A percentile compares a stretch with the other conserved stretches of the same genome.
These are phyloP conservation scores for Miichthys miiuy DNA, from an alignment of 2,797 vertebrate genomes.

Conservation along the genomic window DNA sequence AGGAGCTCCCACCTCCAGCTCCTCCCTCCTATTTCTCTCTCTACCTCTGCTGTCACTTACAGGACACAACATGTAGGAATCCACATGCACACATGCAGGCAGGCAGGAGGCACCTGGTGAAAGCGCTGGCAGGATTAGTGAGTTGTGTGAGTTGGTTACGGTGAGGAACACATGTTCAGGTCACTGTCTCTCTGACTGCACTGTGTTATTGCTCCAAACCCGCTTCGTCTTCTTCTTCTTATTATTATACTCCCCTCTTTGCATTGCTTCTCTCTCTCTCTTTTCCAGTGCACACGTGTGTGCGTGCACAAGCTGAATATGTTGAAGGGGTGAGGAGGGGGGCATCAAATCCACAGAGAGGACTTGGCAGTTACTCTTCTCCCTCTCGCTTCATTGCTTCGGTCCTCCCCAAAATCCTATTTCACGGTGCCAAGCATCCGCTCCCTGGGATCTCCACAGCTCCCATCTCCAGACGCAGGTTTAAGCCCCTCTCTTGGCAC, in stretches of 20 bases:
- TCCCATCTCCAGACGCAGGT: conserved; percentile 85
- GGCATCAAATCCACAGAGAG: conserved; percentile 83
- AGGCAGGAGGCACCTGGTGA: conserved; percentile 70
- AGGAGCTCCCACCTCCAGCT: conserved; percentile 47
- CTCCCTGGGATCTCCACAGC: conserved; percentile 85
- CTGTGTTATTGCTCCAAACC: conserved; percentile 70
- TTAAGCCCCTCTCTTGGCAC: conserved; percentile 85
- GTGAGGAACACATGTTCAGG: conserved; percentile 80
- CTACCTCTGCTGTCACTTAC: conserved; percentile 52
- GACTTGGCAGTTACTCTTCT: conserved; percentile 83
- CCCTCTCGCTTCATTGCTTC: conserved; percentile 85
- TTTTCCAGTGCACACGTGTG: conserved; percentile 40
- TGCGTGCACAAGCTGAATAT: conserved; percentile 60
- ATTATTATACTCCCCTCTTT: conserved; percentile 65
- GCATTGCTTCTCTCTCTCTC: conserved; percentile 60
- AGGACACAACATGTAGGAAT: conserved; percentile 27
- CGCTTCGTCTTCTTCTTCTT: conserved; percentile 69
- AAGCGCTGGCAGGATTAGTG: conserved; percentile 75
- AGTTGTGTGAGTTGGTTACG: conserved; percentile 71
- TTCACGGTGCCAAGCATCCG: conserved; percentile 85
- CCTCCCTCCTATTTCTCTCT: conserved; percentile 28
- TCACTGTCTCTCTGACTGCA: conserved; percentile 73
- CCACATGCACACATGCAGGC: conserved; percentile 14
- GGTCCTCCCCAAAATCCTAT: conserved; percentile 85
- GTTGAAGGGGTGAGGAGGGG: conserved; percentile 81